Conservation (phyloP, 2,113 vertebrate species). For the Columba janthina region DNA sequence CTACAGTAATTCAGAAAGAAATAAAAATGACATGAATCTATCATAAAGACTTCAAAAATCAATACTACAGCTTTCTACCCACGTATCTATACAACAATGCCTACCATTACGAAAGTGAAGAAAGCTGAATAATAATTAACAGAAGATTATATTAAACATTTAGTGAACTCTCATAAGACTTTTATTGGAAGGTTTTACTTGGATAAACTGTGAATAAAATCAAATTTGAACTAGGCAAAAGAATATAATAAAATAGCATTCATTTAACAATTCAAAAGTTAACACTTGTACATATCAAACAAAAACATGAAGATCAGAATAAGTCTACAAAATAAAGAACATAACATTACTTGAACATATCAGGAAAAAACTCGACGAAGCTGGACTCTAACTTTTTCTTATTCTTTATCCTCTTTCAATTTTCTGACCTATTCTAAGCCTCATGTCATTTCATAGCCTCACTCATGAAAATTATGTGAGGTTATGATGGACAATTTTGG, state of each 20-base stretch:
- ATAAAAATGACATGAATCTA: not conserved
- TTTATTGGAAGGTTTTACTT: not conserved
- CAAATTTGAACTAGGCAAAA: not conserved
- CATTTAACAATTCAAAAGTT: not conserved
- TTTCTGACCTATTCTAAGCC: not conserved
- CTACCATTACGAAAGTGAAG: not conserved
- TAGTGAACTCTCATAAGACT: not conserved
- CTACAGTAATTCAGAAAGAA: not conserved
- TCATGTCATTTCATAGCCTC: not conserved
- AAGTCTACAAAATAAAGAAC: not conserved
- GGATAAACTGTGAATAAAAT: not conserved
- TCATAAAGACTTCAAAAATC: conserved; percentile 27
- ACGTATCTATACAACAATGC: conserved; percentile 19
- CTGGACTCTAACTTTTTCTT: not conserved
- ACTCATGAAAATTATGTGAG: not conserved
- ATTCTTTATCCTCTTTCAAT: not conserved
- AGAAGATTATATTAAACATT: not conserved
- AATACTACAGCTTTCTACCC: not conserved
- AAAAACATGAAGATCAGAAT: not conserved
- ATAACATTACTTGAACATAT: not conserved
- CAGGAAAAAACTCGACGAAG: not conserved
- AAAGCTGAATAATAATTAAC: conserved; percentile 44
- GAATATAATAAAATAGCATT: not conserved
- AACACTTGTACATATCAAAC: not conserved
- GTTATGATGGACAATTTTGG: not conserved